Base-by-base conservation (phyloP, 1,140 invertebrate species). In the Potamilus streckersoni region DNA sequence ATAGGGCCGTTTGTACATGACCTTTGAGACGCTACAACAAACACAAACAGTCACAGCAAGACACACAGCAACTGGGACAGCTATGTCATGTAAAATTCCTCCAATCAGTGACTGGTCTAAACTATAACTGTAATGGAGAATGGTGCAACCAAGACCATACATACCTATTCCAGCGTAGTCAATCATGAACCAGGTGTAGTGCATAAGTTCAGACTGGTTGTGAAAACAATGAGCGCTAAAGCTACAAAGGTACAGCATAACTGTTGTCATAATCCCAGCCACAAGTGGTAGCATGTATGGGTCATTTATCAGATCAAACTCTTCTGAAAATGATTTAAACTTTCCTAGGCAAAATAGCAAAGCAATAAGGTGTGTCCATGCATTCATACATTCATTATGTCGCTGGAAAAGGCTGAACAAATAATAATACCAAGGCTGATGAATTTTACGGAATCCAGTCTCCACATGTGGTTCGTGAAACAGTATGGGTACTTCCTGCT, bases 361-460 rank as follows among this genome's bases (percentile, higher is more conserved):
- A 14, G 86, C 89, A n/a, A 89, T 62, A 15, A 90, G 73, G 68
- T 90, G 89, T 31, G 88, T 89, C 89, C 89, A 90, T 55, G 82
- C 79, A 77, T 90, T 90, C 81, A 90, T 84, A 55, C 87, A 85
- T 78, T 90, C 89, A 79, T 90, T 90, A 71, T 90, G 89, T 73
- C 73, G 81, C 75, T 89, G 87, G 64, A 90, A 89, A 2, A 90
- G 68, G 66, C 88, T 90, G 59, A 83, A 76, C 3, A 87, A 65
- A 76, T 90, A 90, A 70, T 86, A 87, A 23, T 74, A 78, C 87
- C 88, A 90, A 66, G 87, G 87, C 63, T 89, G 88, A 69, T 89
- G 80, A 17, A 84, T 70, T 13, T 80, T 82, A 60, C 89, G 84
- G 74, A 90, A 90, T 20, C 89, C 89, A 57, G 85, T 86, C 59